Evolutionary conservation across 1,140 invertebrate species (phyloP).

Genomic region (Drosophila bifasciata): DNA sequence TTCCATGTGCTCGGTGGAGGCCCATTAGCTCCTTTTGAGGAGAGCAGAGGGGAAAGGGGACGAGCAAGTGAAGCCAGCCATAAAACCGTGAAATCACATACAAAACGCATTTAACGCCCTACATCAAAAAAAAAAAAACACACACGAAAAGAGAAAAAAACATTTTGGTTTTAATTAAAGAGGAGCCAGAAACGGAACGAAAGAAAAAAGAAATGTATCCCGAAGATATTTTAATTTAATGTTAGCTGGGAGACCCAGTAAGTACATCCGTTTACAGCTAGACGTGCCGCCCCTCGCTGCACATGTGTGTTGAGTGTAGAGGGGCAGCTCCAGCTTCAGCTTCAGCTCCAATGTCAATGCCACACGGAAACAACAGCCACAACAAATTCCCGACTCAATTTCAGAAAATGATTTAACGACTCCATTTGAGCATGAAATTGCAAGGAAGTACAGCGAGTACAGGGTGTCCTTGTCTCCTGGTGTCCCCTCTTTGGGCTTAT

Average conservation of each 20-base stretch:
- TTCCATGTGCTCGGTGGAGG: constrained; percentile 16
- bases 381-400: constrained; percentile 75
- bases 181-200: constrained; percentile 31
- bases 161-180: constrained; percentile 78
- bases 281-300: constrained; percentile 52
- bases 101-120: constrained; percentile 74
- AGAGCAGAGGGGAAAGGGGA: background rate
- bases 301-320: constrained; percentile 17
- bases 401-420: constrained; percentile 83
- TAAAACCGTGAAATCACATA: constrained; percentile 80
- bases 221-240: constrained; percentile 79
- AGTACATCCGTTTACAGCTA: constrained; percentile 78
- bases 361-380: constrained; percentile 50
- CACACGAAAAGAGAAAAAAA: constrained; percentile 38
- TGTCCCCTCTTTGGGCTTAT: constrained; percentile 57
- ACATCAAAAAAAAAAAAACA: constrained; percentile 30
- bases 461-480: background rate
- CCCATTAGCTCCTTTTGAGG: constrained; percentile 52
- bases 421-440: constrained; percentile 79
- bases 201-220: constrained; percentile 41
- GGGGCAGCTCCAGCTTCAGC: constrained; percentile 34
- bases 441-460: constrained; percentile 33
- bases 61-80: constrained; percentile 41
- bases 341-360: constrained; percentile 63
- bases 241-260: constrained; percentile 48